Conservation (phyloP, 2,797 vertebrate genomes). For the Champsocephalus gunnari region DNA sequence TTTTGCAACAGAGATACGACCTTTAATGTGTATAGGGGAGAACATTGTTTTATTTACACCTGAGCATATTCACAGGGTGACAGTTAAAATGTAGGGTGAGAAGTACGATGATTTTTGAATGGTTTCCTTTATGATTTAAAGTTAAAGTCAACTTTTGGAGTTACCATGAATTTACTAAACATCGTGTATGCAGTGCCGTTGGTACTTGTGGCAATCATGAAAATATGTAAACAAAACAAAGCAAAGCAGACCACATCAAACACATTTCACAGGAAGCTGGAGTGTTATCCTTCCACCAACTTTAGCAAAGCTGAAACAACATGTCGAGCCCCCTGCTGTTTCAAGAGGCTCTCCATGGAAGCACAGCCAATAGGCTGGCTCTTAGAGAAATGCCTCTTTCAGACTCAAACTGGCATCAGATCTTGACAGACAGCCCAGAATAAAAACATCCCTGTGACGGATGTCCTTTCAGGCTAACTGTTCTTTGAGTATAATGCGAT, state of each 20-base stretch:
- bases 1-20: not conserved
- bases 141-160: not conserved
- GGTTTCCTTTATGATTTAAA: not conserved
- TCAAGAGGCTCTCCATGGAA: conserved; percentile 43
- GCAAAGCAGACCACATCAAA: not conserved
- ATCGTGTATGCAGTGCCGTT: not conserved
- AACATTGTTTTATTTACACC: conserved; percentile 5
- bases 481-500: conserved; percentile 30
- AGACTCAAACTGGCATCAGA: conserved; percentile 40
- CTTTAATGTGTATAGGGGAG: not conserved
- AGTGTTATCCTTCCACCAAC: conserved; percentile 29
- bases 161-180: not conserved
- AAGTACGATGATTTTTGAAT: not conserved
- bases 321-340: conserved; percentile 36
- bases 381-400: conserved; percentile 48
- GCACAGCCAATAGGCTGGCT: conserved; percentile 33
- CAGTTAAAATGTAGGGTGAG: not conserved
- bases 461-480: conserved; percentile 22
- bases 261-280: conserved; percentile 19
- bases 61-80: not conserved
- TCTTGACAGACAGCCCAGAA: conserved; percentile 54
- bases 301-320: conserved; percentile 52
- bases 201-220: not conserved
- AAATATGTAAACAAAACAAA: conserved; percentile 7
- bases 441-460: conserved; percentile 28